phyloP scores from a whole-genome alignment of 2,797 vertebrate species.

The Eulemur albifrons region DNA sequence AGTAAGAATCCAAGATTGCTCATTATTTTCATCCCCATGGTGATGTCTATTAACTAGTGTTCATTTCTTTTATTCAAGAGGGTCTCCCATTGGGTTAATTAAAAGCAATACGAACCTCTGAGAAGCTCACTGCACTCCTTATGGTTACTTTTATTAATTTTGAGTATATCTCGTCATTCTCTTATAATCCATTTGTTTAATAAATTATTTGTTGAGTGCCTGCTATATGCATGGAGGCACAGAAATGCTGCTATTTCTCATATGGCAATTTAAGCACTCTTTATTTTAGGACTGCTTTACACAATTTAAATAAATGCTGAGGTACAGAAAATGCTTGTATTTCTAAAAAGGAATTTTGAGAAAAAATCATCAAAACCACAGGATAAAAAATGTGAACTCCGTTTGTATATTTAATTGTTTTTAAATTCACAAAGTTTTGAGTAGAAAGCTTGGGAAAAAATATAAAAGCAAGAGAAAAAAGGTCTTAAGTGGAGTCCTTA shows the following conservation, averaged over 20 bases:
- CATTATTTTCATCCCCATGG: background rate
- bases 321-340: background rate
- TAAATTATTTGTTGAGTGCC: background rate
- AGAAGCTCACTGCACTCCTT: background rate
- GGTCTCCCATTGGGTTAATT: background rate
- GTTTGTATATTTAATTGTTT: background rate
- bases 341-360: background rate
- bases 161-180: background rate
- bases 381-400: background rate
- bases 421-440: background rate
- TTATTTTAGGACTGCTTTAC: background rate
- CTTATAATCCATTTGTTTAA: background rate
- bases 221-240: background rate
- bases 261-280: background rate
- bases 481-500: background rate
- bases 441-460: background rate
- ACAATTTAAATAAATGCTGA: background rate
- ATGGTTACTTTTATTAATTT: background rate
- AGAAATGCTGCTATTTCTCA: background rate
- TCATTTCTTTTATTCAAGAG: background rate
- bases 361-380: background rate
- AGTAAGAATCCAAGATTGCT: background rate
- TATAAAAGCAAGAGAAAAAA: background rate
- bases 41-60: background rate
- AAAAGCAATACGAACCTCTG: background rate